Evolutionary conservation across 1,140 invertebrate species (phyloP).

Genomic region (Lepidurus apus): DNA sequence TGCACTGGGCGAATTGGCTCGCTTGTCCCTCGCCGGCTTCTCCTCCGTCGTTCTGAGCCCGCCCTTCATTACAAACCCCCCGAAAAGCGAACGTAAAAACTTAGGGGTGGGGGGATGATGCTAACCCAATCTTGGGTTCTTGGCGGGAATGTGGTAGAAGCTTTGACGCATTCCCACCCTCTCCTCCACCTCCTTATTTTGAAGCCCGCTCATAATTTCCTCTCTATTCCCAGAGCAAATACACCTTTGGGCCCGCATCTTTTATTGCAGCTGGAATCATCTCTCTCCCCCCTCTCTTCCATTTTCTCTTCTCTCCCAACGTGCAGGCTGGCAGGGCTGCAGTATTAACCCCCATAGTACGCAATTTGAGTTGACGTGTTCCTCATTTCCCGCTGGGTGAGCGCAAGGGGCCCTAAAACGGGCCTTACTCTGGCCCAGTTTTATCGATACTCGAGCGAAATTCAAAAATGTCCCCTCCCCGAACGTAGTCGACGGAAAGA

Average conservation of each 20-base stretch:
- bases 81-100: background rate
- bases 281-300: background rate
- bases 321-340: no score
- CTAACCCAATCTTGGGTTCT: background rate
- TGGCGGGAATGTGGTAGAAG: background rate
- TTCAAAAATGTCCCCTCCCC: conserved; percentile 1
- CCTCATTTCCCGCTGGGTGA: conserved; percentile 17
- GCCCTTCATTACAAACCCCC: background rate
- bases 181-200: background rate
- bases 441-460: conserved; percentile 15
- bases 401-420: conserved; percentile 1
- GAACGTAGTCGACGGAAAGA: background rate
- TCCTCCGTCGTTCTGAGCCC: background rate
- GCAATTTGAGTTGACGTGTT: conserved; percentile 19
- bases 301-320: background rate
- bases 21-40: background rate
- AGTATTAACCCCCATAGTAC: background rate
- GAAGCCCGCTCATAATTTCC: background rate
- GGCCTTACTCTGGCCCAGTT: background rate
- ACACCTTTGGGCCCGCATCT: background rate
- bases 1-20: background rate
- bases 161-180: background rate
- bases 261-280: background rate
- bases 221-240: background rate
- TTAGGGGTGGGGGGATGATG: background rate